Evolutionary conservation across 2,797 vertebrate species (phyloP).

Genomic region (Limnodromus scolopaceus): DNA sequence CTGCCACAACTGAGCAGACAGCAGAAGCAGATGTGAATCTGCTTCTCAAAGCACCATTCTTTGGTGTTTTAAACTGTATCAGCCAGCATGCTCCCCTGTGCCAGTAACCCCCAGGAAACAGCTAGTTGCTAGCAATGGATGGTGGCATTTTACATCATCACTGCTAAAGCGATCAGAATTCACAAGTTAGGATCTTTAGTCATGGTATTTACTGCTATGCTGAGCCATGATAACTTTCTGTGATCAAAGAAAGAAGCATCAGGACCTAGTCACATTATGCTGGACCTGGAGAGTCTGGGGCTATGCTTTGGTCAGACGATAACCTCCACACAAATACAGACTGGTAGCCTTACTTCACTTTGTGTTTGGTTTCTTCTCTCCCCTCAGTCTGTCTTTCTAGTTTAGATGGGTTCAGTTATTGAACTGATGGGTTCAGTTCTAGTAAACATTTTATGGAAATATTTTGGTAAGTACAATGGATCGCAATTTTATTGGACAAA

Average conservation of each 20-base stretch:
- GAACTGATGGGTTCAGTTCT: not conserved
- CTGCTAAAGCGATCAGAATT: not conserved
- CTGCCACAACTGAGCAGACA: not conserved
- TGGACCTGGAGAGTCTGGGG: not conserved
- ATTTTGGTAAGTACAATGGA: not conserved
- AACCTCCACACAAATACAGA: not conserved
- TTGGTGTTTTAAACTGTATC: not conserved
- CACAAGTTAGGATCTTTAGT: not conserved
- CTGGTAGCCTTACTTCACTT: not conserved
- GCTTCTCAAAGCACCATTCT: not conserved
- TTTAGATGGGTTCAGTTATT: not conserved
- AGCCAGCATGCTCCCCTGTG: fast-evolving
- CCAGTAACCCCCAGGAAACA: not conserved
- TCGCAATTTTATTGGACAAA: not conserved
- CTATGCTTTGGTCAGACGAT: not conserved
- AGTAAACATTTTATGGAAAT: not conserved
- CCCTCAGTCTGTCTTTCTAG: not conserved
- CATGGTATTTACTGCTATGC: not conserved
- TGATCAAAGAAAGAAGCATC: not conserved
- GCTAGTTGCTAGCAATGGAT: not conserved
- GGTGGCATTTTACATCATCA: not conserved
- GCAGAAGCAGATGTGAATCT: not conserved
- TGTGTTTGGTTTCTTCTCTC: not conserved
- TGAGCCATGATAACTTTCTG: not conserved
- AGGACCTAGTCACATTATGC: not conserved